These are phyloP conservation scores for Papilio polyxenes DNA, from an alignment of 1,140 invertebrate species.

Conservation along the genomic window DNA sequence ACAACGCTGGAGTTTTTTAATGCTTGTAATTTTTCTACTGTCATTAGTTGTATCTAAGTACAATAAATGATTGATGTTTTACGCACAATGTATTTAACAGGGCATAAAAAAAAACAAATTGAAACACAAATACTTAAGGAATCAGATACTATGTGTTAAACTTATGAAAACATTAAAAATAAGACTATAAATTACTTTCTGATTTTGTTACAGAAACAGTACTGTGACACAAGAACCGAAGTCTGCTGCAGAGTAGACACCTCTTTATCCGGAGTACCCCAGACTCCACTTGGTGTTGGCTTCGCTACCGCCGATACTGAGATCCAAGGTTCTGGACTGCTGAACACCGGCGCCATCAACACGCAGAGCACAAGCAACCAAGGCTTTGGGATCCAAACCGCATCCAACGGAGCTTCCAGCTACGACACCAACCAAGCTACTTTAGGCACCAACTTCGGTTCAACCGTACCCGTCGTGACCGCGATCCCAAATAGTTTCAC, in stretches of 20 bases:
- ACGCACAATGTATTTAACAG: neutral
- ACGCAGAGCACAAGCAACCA: constrained; percentile 32
- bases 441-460: constrained; percentile 30
- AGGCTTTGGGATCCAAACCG: constrained; percentile 32
- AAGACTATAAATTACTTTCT: constrained; percentile 24
- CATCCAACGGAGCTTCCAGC: constrained; percentile 28
- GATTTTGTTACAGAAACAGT: constrained; percentile 76
- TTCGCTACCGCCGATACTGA: constrained; percentile 51
- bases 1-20: neutral
- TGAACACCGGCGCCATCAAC: neutral
- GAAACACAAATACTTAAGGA: neutral
- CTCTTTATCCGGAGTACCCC: constrained; percentile 45
- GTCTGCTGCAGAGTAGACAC: constrained; percentile 77
- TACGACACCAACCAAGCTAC: constrained; percentile 30
- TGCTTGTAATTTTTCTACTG: neutral
- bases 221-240: constrained; percentile 75
- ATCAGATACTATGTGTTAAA: no score
- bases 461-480: constrained; percentile 31
- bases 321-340: constrained; percentile 49
- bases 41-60: neutral
- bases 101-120: neutral
- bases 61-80: neutral
- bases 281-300: constrained; percentile 56
- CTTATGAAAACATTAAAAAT: neutral
- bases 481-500: constrained; percentile 3